A percentile compares a stretch with the other conserved stretches of the same genome.
These are phyloP conservation scores for Danaus chrysippus DNA, from an alignment of 2,888 invertebrate species.

Conservation along the genomic window DNA sequence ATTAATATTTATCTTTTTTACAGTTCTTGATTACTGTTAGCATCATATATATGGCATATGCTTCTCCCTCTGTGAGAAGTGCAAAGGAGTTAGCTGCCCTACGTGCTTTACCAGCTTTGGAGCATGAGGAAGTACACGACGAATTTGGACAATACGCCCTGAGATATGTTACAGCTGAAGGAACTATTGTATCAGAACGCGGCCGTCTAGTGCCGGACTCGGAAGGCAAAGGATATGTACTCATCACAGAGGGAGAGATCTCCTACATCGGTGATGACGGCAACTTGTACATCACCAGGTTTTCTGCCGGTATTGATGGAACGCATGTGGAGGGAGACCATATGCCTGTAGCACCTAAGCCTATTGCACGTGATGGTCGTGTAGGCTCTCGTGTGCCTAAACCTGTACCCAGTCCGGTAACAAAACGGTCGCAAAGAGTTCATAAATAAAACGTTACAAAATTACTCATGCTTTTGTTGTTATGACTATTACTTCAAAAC, in stretches of 20 bases:
- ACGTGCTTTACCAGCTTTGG: constrained; percentile 36
- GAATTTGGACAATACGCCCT: constrained; percentile 48
- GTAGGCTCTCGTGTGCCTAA: background rate
- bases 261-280: constrained; percentile 53
- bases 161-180: constrained; percentile 52
- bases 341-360: constrained; percentile 44
- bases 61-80: constrained; percentile 37
- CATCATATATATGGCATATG: constrained; percentile 38
- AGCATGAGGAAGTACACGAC: constrained; percentile 50
- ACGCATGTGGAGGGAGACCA: constrained; percentile 46
- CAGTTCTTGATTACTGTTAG: constrained; percentile 42
- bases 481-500: no score
- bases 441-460: no score
- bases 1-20: constrained; percentile 15
- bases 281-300: constrained; percentile 52
- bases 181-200: constrained; percentile 46
- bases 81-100: constrained; percentile 21
- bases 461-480: no score
- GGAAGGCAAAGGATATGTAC: constrained; percentile 43
- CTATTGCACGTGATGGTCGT: constrained; percentile 36
- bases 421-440: background rate
- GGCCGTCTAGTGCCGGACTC: constrained; percentile 44
- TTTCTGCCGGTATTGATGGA: constrained; percentile 50
- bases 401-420: background rate
- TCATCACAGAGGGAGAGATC: constrained; percentile 51